Evolutionary conservation across 2,113 vertebrate genomes (phyloP), one percentile per base, ranked within the genome.

Genomic region (Halichoerus grypus): DNA sequence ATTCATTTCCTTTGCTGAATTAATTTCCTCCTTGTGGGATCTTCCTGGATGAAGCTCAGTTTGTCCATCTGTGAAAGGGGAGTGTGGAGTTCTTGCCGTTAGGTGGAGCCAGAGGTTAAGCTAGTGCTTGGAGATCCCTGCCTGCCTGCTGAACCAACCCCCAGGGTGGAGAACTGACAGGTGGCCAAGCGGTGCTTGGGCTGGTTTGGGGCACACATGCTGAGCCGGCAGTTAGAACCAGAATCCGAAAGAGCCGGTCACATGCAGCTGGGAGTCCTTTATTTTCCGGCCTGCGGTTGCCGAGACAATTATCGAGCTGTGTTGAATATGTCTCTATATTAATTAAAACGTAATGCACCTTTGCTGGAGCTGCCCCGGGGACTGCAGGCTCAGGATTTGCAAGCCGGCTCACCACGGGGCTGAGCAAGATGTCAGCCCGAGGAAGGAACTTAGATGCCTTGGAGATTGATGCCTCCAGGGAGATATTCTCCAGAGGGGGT

Each of bases 81-180:
- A 80, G 28, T 88, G 85, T 85, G 96, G 71, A 51, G 51, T 89
- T 98, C 72, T 90, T 97, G 96, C 97, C 98, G 19, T 98, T 98
- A 98, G 98, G 97, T 98, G 98, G 98, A 98, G 98, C 98, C 97
- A 96, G 96, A 98, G 97, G 91, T 97, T 98, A 93, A 98, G 95
- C 79, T 80, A 97, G 97, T 92, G 97, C 97, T 97, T 98, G 82
- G 97, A 97, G 97, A 98, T 96, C 97, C 9, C 88, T n/a, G 87
- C 81, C 93, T 88, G 96, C 76, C 72, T 59, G 80, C 84, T 4
- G 85, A 96, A 95, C 95, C 97, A 98, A 51, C 97, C 98, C 97
- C 95, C 90, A 84, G 97, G 91, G 97, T 95, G 97, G 97, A 97
- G 95, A 95, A 98, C 97, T 94, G 98, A 97, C 97, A 98, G 97